A percentile compares a stretch with the other conserved stretches of the same genome.
These are phyloP conservation scores for Cariama cristata DNA, from an alignment of 2,113 vertebrate genomes.

Conservation along the genomic window DNA sequence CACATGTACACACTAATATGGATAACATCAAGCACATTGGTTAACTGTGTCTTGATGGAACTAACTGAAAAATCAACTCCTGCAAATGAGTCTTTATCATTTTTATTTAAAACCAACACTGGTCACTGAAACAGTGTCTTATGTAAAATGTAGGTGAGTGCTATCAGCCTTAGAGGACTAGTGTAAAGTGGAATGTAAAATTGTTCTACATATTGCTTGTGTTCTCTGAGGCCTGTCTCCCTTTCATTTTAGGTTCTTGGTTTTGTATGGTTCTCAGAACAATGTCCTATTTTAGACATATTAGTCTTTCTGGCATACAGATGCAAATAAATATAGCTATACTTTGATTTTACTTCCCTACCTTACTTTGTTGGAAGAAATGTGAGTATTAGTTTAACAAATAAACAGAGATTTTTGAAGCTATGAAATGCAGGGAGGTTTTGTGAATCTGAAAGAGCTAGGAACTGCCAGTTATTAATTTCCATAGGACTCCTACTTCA, in stretches of 20 bases:
- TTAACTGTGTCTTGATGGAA: background rate
- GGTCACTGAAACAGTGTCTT: background rate
- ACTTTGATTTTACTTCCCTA: background rate
- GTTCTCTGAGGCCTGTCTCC: background rate
- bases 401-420: background rate
- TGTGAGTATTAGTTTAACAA: background rate
- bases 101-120: background rate
- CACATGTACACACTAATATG: fast-evolving
- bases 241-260: background rate
- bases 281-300: background rate
- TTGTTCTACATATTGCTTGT: background rate
- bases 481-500: conserved; percentile 10
- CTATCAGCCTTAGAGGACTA: background rate
- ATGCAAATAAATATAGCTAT: background rate
- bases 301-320: background rate
- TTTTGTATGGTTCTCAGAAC: background rate
- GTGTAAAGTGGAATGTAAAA: background rate
- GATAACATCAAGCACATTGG: background rate
- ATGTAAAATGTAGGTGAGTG: background rate
- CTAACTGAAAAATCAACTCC: background rate
- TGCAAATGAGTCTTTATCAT: background rate
- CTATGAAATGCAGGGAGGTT: background rate
- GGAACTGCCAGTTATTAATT: background rate
- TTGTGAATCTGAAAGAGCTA: background rate
- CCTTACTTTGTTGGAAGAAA: background rate